Evolutionary conservation across 1,140 invertebrate genomes (phyloP).

Genomic region (Musca vetustissima): DNA sequence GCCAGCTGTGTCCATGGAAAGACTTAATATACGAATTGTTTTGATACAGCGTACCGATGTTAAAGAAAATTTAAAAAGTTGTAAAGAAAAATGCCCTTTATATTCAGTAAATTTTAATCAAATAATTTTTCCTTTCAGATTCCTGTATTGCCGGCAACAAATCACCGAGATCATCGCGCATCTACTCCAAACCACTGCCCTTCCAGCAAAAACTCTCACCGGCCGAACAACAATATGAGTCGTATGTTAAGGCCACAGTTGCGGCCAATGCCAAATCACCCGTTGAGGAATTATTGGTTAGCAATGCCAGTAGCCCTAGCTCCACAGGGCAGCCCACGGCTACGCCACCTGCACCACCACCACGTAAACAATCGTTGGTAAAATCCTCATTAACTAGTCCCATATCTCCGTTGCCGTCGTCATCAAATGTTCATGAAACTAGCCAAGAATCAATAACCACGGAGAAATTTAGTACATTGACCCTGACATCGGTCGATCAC

Average conservation of each 20-base stretch:
- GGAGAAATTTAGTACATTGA: slow-evolving; percentile 1
- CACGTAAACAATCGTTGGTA: slow-evolving; percentile 40
- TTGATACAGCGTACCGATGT: slow-evolving; percentile 29
- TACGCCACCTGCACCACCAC: slow-evolving; percentile 42
- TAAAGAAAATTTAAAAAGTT: slow-evolving; percentile 20
- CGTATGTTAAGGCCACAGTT: slow-evolving; percentile 51
- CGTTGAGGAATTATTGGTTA: slow-evolving; percentile 39
- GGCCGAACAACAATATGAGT: slow-evolving; percentile 51
- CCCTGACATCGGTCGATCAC: not conserved
- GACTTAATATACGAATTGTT: slow-evolving; percentile 48
- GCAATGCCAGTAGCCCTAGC: slow-evolving; percentile 1
- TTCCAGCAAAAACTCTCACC: slow-evolving; percentile 47
- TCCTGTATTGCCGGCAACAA: slow-evolving; percentile 50
- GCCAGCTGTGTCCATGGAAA: slow-evolving; percentile 37
- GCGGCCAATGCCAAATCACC: slow-evolving; percentile 52
- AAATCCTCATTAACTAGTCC: slow-evolving; percentile 27
- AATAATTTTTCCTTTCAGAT: slow-evolving; percentile 32
- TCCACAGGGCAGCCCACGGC: slow-evolving; percentile 32
- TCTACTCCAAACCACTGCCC: slow-evolving; percentile 41
- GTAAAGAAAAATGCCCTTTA: too few species aligned
- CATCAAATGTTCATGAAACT: slow-evolving; percentile 24
- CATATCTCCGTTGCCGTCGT: slow-evolving; percentile 31
- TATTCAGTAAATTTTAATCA: not conserved
- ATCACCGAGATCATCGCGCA: slow-evolving; percentile 39
- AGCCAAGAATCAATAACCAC: too few species aligned